phyloP scores from a whole-genome alignment of 2,888 invertebrate species.

The Tubulanus polymorphus region DNA sequence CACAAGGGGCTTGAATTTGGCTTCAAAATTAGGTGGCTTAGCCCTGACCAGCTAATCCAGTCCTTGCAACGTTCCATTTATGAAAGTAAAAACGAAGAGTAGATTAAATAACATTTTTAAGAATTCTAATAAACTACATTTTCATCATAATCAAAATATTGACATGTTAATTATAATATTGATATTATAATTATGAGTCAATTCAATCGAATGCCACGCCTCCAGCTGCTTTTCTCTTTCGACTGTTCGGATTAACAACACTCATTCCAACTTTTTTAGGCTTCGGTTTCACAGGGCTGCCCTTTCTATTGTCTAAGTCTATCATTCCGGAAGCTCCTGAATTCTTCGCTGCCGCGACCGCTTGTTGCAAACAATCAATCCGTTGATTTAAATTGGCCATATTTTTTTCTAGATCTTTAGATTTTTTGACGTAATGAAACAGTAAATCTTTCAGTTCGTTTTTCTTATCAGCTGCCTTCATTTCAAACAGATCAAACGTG shows the following conservation, averaged over 20 bases:
- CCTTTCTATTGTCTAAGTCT: constrained; percentile 33
- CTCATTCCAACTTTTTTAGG: constrained; percentile 45
- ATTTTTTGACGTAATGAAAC: constrained; percentile 34
- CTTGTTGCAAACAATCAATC: constrained; percentile 31
- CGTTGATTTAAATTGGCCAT: constrained; percentile 33
- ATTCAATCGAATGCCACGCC: constrained; percentile 46
- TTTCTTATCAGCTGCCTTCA: constrained; percentile 41
- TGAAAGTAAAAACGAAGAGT: too few relatives aligned
- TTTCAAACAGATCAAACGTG: constrained; percentile 38
- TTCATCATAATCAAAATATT: too few relatives aligned
- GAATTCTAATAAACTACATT: too few relatives aligned
- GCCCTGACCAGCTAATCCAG: too few relatives aligned
- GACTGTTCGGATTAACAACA: constrained; percentile 43
- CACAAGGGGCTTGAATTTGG: too few relatives aligned
- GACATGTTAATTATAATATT: too few relatives aligned
- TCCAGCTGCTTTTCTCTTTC: constrained; percentile 41
- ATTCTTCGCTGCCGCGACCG: constrained; percentile 26
- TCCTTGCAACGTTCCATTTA: too few relatives aligned
- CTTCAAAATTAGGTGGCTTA: too few relatives aligned
- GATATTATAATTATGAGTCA: too few relatives aligned
- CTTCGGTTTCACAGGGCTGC: constrained; percentile 27
- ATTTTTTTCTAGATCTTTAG: constrained; percentile 27
- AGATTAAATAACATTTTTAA: too few relatives aligned
- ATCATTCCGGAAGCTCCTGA: constrained; percentile 23
- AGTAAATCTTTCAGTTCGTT: constrained; percentile 35